Evolutionary conservation across 2,888 invertebrate species (phyloP).

Genomic region (Lepidocyrtoides sp.): DNA sequence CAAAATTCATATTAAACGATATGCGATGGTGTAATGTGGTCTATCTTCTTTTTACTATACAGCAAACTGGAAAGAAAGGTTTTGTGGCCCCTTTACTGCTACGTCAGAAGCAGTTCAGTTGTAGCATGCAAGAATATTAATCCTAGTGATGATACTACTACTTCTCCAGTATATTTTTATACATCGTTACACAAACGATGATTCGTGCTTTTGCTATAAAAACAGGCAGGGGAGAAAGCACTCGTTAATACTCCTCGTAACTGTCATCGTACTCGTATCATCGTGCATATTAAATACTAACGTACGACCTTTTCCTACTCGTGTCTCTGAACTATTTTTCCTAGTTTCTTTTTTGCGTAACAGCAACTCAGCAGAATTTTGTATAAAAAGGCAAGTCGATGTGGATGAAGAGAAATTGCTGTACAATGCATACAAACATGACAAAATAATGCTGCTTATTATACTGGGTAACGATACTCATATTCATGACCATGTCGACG

Average conservation of each 20-base stretch:
- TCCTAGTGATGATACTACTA: too few relatives aligned
- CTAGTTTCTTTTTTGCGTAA: slow-evolving; percentile 37
- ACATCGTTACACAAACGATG: slow-evolving; percentile 29
- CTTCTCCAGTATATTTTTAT: neutral
- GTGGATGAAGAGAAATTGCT: slow-evolving; percentile 12
- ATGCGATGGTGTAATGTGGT: neutral
- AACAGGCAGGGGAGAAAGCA: slow-evolving; percentile 22
- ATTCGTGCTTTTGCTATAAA: slow-evolving; percentile 52
- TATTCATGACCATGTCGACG: neutral
- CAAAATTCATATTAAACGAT: neutral
- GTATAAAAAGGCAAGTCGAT: slow-evolving; percentile 26
- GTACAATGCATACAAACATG: neutral
- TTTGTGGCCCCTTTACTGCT: too few relatives aligned
- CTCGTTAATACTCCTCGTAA: slow-evolving; percentile 71
- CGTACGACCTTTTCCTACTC: slow-evolving; percentile 66
- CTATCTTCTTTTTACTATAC: neutral
- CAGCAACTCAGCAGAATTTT: slow-evolving; percentile 63
- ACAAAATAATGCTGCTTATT: too few relatives aligned
- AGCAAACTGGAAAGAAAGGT: neutral
- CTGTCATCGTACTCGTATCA: slow-evolving; percentile 64
- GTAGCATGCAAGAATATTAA: too few relatives aligned
- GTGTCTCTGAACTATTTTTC: neutral
- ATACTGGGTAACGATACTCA: too few relatives aligned
- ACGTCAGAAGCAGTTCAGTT: too few relatives aligned
- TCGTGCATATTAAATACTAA: slow-evolving; percentile 74